Base-by-base conservation (phyloP, 2,888 invertebrate genomes). In the Nomada fabriciana region DNA sequence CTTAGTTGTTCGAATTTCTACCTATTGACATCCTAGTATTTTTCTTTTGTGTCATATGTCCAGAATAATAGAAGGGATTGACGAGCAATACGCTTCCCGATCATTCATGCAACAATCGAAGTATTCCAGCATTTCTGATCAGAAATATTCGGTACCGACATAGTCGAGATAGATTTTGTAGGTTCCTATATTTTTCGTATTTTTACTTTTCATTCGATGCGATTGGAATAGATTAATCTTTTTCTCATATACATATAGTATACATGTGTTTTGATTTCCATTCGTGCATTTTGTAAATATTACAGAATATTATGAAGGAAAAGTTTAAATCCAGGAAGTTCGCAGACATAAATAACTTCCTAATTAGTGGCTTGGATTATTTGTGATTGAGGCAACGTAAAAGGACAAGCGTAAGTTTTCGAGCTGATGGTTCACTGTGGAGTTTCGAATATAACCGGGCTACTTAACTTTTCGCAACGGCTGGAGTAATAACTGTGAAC, bases 131-230 rank as follows among this genome's bases (percentile, higher is more conserved):
- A 36, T 18, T 50, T 29, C 2, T 11, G 53, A 55, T 70, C 60
- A 53, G 70, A 65, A 70, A 80, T 79, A 64, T 69, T 79, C 2
- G 60, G 29, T 53, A 13, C 20, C 52, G 73, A 73, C 43, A 60
- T 43, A 29, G 29, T 23, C 50, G 64, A 65, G 57, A 52, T 50
- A 42, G 52, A 73, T 72, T 72, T 59, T 52, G 25, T 76, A 23
- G 13, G 25, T 18, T 25, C n/a, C 15, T 13, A 13, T 43, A 60
- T n/a, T 55, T 25, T 20, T 64, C 7, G 42, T 20, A 25, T 29
- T 7, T 29, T 29, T 7, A 29, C 29, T 29, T 29, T 15, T 47
- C 47, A 47, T 47, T 47, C 47, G 13, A 13, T 3, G 11, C 47
- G 10, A 15, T 47, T 47, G 13, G 47, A 47, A 47, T 13, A 15